Conservation (phyloP, 30 jellyfish, hydroid and myxozoan genomes). For the Cassiopea andromeda region DNA sequence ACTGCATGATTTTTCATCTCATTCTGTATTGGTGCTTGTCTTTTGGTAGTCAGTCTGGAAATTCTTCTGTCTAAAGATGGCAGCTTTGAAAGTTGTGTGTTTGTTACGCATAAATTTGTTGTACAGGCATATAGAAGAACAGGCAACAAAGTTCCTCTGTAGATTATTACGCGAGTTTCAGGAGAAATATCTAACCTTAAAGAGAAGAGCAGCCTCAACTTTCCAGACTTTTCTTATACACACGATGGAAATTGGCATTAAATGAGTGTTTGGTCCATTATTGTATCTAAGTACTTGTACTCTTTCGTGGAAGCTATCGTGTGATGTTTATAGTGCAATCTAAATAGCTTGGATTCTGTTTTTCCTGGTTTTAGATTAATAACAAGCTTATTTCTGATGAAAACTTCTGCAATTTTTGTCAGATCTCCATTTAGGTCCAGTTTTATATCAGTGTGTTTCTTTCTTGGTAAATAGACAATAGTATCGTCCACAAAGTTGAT, state of each 20-base stretch:
- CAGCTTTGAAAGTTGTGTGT: conserved; percentile 16
- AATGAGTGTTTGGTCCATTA: conserved; percentile 46
- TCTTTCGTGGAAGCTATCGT: conserved; percentile 42
- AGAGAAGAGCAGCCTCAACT: conserved; percentile 24
- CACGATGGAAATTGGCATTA: conserved; percentile 42
- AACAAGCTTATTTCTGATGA: conserved; percentile 8
- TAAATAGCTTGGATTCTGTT: conserved; percentile 14
- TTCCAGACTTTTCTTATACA: conserved; percentile 60
- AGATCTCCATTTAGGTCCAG: conserved; percentile 8
- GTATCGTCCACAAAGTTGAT: conserved; percentile 14
- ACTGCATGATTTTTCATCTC: conserved; percentile 47
- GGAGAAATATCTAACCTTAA: background rate
- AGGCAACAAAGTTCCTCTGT: conserved; percentile 29
- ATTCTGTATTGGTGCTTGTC: conserved; percentile 47
- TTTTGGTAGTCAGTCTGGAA: conserved; percentile 53
- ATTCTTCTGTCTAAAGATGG: conserved; percentile 27
- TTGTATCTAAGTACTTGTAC: conserved; percentile 53
- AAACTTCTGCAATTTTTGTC: background rate
- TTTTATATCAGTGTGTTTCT: background rate
- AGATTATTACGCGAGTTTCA: background rate
- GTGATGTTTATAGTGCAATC: conserved; percentile 10
- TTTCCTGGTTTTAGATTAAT: conserved; percentile 14
- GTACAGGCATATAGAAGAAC: conserved; percentile 35
- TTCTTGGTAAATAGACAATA: conserved; percentile 1
- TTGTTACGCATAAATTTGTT: conserved; percentile 27